These are phyloP conservation scores for Pristionchus fissidentatus DNA, from an alignment of 2,888 invertebrate species.

Conservation along the genomic window DNA sequence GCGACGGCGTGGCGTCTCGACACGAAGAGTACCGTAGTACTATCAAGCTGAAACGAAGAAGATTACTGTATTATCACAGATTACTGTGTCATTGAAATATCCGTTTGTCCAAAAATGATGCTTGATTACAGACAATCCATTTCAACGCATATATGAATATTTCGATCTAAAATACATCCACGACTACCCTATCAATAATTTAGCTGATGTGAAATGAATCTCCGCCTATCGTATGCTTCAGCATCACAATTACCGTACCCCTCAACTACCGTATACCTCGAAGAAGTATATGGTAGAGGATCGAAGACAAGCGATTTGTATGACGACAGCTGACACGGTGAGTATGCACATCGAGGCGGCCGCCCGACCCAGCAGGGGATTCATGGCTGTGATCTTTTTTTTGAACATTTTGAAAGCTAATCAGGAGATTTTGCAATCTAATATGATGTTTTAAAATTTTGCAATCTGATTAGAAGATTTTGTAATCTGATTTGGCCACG, in stretches of 20 bases:
- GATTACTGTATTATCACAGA: too few species aligned
- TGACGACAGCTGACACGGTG: constrained; percentile 54
- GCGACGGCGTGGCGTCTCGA: constrained; percentile 55
- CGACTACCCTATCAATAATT: not conserved
- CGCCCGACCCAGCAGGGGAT: constrained; percentile 51
- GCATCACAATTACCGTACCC: not conserved
- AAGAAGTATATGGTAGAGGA: constrained; percentile 66
- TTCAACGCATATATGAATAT: not conserved
- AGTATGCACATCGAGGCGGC: constrained; percentile 57
- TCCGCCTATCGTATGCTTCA: not conserved
- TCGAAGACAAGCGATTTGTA: constrained; percentile 59
- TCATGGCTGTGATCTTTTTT: not conserved
- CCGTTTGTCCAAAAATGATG: not conserved
- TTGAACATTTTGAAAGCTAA: not conserved
- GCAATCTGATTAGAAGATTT: too few species aligned
- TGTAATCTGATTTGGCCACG: too few species aligned
- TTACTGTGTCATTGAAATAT: too few species aligned
- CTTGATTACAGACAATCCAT: not conserved
- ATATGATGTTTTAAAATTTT: not conserved
- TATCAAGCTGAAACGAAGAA: constrained; percentile 58
- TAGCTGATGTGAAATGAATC: not conserved
- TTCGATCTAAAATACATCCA: not conserved
- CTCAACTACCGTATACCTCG: constrained; percentile 54
- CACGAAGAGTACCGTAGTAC: constrained; percentile 58
- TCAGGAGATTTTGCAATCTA: too few species aligned